These are phyloP conservation scores for Pherbina coryleti DNA, from an alignment of 2,888 invertebrate species.

Conservation along the genomic window DNA sequence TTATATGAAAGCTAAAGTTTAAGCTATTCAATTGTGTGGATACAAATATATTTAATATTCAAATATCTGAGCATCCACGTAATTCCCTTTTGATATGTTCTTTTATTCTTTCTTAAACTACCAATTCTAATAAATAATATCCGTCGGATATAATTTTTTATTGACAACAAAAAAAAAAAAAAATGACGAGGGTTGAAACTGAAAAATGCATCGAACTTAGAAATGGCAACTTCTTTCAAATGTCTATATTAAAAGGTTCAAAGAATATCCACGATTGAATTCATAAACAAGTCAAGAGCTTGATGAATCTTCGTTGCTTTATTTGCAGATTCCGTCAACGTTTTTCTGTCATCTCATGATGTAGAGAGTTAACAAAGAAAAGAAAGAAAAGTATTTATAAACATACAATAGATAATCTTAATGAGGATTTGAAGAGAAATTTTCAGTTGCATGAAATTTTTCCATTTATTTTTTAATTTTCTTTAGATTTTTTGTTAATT, in stretches of 20 bases:
- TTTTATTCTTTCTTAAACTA: background rate
- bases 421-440: slow-evolving; percentile 24
- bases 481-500: background rate
- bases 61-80: background rate
- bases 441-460: background rate
- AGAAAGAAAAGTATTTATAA: background rate
- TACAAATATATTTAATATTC: background rate
- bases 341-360: background rate
- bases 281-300: background rate
- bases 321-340: slow-evolving; percentile 3
- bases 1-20: too few species aligned
- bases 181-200: background rate
- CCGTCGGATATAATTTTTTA: background rate
- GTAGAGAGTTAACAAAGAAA: background rate
- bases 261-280: background rate
- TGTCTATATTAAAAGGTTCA: background rate
- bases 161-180: background rate
- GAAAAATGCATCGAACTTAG: background rate
- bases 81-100: background rate
- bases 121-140: too few species aligned
- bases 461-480: background rate
- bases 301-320: background rate
- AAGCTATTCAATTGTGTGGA: background rate
- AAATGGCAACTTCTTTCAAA: background rate
- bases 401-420: slow-evolving; percentile 26